Evolutionary conservation across 2,888 invertebrate species (phyloP).

Genomic region (Hydropsyche betteni): DNA sequence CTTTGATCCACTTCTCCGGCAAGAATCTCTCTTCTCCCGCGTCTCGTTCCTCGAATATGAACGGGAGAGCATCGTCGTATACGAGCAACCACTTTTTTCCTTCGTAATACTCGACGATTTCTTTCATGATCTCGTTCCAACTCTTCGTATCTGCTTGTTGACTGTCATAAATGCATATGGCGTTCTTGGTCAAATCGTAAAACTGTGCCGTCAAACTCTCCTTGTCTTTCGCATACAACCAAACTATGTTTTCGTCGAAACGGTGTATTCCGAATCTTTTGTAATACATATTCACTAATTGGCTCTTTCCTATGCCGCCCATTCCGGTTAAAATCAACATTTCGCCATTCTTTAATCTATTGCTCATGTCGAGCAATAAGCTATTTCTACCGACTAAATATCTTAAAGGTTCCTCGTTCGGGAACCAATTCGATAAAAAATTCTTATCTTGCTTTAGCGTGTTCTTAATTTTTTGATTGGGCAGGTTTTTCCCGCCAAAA

Average conservation of each 20-base stretch:
- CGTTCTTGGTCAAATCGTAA: not conserved
- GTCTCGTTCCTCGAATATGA: not conserved
- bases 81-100: not conserved
- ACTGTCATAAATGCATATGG: not conserved
- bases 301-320: slow-evolving; percentile 2
- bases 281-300: not conserved
- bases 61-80: not conserved
- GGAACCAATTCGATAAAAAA: not conserved
- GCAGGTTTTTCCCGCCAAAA: not conserved
- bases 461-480: not conserved
- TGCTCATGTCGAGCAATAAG: not conserved
- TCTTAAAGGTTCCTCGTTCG: not conserved
- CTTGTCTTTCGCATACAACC: not conserved
- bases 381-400: not conserved
- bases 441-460: not conserved
- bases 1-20: not conserved
- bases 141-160: not conserved
- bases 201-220: not conserved
- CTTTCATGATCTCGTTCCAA: slow-evolving; percentile 2
- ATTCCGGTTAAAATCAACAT: not conserved
- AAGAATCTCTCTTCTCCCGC: not conserved
- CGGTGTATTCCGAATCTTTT: not conserved
- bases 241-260: not conserved
- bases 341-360: not conserved
- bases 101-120: not conserved